phyloP scores from a whole-genome alignment of 2,797 vertebrate genomes.

The Muscicapa comitata region DNA sequence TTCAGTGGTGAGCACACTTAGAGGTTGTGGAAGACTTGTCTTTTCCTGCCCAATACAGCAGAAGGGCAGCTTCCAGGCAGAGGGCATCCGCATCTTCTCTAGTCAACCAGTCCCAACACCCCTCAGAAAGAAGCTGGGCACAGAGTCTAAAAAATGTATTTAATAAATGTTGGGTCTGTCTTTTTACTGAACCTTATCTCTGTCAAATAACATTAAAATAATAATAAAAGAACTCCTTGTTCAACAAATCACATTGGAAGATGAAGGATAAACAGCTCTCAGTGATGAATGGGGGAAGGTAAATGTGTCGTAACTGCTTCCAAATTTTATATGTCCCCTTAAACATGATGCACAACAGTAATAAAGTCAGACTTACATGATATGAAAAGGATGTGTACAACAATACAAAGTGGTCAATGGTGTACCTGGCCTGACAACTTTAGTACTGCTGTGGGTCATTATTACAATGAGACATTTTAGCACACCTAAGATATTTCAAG shows the following conservation, averaged over 20 bases:
- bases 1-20: neutral
- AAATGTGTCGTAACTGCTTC: slow-evolving; percentile 15
- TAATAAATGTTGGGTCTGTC: neutral
- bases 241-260: neutral
- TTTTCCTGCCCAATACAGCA: neutral
- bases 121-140: neutral
- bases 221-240: neutral
- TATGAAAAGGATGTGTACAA: slow-evolving; percentile 56
- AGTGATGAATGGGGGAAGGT: neutral
- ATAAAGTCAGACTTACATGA: slow-evolving; percentile 62
- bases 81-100: neutral
- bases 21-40: neutral
- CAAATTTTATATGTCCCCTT: slow-evolving; percentile 54
- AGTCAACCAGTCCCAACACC: neutral
- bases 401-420: slow-evolving; percentile 62
- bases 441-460: slow-evolving; percentile 48
- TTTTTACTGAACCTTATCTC: neutral
- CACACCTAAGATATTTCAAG: slow-evolving; percentile 36
- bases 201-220: neutral
- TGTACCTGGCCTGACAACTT: slow-evolving; percentile 54
- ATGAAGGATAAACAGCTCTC: neutral
- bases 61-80: neutral
- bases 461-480: slow-evolving; percentile 28
- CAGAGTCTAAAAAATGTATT: neutral
- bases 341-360: slow-evolving; percentile 40